Evolutionary conservation across 30 jellyfish, hydroid and myxozoan genomes (phyloP).

Genomic region (Aurelia sp.): DNA sequence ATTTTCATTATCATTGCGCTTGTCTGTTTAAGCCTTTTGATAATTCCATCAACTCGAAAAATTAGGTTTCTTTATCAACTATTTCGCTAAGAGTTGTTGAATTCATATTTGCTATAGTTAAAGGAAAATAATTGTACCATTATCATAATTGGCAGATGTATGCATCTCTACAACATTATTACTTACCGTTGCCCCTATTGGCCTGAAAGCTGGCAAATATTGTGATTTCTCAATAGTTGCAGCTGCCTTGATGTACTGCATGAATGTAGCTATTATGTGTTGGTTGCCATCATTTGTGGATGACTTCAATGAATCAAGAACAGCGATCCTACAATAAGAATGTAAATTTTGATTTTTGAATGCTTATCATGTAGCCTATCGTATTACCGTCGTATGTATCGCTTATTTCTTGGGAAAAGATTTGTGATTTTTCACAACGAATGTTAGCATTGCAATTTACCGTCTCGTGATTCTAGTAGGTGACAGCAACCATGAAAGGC

Average conservation of each 20-base stretch:
- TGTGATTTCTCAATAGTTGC: neutral
- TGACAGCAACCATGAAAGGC: too few relatives aligned
- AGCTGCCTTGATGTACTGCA: neutral
- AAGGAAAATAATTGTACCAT: neutral
- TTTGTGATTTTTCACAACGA: neutral
- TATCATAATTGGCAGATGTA: neutral
- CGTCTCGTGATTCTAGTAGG: constrained; percentile 6
- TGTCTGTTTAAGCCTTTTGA: neutral
- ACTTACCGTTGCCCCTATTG: constrained; percentile 10
- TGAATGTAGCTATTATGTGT: neutral
- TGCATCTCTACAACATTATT: neutral
- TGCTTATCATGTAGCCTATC: neutral
- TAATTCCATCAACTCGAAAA: neutral
- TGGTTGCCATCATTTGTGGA: neutral
- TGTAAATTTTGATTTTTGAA: neutral
- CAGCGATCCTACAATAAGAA: constrained; percentile 5
- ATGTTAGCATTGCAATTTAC: neutral
- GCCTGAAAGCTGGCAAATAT: neutral
- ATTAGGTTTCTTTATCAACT: neutral
- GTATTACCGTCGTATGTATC: neutral
- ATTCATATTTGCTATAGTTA: neutral
- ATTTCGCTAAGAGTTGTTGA: too few relatives aligned
- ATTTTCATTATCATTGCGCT: neutral
- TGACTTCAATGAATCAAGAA: neutral
- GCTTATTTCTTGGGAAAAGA: neutral